Evolutionary conservation across 2,888 invertebrate species (phyloP), one percentile per base, ranked within the genome.

Genomic region (Rhyacophila evoluta): DNA sequence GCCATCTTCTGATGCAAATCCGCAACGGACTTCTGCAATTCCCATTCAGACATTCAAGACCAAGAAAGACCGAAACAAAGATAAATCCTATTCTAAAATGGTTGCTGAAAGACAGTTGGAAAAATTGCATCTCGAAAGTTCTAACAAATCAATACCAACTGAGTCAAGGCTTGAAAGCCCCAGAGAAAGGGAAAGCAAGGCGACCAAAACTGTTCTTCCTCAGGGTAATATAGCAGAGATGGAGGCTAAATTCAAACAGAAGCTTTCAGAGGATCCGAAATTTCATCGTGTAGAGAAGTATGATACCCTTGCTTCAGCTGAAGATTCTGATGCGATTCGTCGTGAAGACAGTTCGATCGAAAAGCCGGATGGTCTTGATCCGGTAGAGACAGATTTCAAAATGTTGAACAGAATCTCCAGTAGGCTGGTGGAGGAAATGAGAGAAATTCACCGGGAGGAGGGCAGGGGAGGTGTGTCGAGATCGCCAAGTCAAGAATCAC

Each of bases 181-280:
- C 28, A 79, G 78, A 75, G 72, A 78, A 19, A 77, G 74, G 29
- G 74, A 77, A 0, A 84, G 84, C 5, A 78, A 84, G 85, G 82
- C 85, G 85, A 80, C 84, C 85, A 75, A 75, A 81, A 85, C 83
- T 83, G 85, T 83, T 82, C 84, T 86, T 82, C 89, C 86, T 79
- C 88, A 86, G 81, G 89, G 88, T 71, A 89, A 88, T 83, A 87
- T 86, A 82, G 89, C 86, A 78, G 85, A 82, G 12, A 83, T 88
- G 69, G 91, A 92, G 84, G 91, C 91, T 36, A 91, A 91, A 83
- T 90, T 91, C 74, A 92, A 92, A 83, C 91, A 92, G 83, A 88
- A 91, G 79, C 84, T 92, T 68, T 84, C 91, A 80, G 92, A 92
- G 83, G 89, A 85, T 83, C 73, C 55, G 15, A 79, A 81, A 76